Conservation (phyloP, 2,797 vertebrate genomes). For the Melanotaenia nigrans region DNA sequence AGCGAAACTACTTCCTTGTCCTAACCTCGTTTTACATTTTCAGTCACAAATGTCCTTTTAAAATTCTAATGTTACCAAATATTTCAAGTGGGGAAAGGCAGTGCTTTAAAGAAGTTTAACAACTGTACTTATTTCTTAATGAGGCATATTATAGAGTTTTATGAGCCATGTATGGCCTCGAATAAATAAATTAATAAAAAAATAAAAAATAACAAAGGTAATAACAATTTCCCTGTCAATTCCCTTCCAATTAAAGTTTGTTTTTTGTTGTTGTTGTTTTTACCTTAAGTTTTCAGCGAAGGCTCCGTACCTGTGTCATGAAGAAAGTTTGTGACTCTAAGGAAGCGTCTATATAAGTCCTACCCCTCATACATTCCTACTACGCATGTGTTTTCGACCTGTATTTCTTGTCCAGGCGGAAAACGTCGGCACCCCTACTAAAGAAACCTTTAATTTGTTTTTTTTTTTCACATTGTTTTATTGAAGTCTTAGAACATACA, state of each 20-base stretch:
- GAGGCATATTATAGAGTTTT: neutral
- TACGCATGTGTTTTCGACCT: neutral
- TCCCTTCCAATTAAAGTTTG: neutral
- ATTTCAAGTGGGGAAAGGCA: neutral
- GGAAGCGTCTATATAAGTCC: neutral
- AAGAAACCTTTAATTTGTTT: no score
- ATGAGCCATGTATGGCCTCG: neutral
- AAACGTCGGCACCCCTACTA: no score
- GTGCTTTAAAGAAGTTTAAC: neutral
- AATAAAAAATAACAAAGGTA: neutral
- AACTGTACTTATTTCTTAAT: neutral
- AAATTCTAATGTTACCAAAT: neutral
- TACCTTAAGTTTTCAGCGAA: neutral
- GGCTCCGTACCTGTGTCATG: neutral
- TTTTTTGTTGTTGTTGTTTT: no score
- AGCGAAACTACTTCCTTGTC: neutral
- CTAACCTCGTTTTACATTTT: neutral
- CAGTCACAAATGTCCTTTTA: neutral
- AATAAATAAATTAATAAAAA: neutral
- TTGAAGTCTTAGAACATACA: no score
- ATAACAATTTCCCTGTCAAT: neutral
- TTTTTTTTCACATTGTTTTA: no score
- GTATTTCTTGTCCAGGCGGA: neutral
- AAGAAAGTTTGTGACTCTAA: neutral
- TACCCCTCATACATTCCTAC: neutral